Evolutionary conservation across 2,888 invertebrate genomes (phyloP), one percentile per base, ranked within the genome.

Genomic region (Tineola bisselliella): DNA sequence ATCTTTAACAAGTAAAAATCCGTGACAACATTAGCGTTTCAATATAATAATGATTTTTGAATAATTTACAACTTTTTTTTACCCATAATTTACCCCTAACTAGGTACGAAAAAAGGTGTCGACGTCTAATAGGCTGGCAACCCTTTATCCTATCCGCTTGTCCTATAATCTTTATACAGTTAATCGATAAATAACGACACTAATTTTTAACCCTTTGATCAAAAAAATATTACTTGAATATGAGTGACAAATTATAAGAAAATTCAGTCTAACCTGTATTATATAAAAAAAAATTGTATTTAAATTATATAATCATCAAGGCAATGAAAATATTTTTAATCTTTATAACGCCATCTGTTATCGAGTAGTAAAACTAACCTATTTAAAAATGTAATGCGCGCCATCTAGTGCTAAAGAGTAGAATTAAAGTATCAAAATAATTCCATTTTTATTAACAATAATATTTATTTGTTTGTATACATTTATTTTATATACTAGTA

Each of bases 401-500:
- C 48, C 48, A 48, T 48, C 48, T 48, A n/a, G 3, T 10, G 38
- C 2, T 38, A n/a, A 38, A n/a, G 3, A 38, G 38, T 10, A n/a
- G 3, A 38, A 38, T 12, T 10, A 38, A 38, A 38, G 10, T 12
- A 38, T 38, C 3, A 38, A 38, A 1, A 38, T n/a, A 38, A 38
- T 10, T 38, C 10, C 3, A 38, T 38, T 31, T 8, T 38, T 38
- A 62, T 44, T 10, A 38, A 38, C 10, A 10, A 12, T 38, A 38
- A 12, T 38, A 38, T 38, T 38, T 6, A 38, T 38, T 38, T 38
- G 3, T 2, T 38, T 38, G 10, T 12, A 38, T 10, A 6, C 6
- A 25, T 25, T 4, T 25, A 6, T 25, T 25, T 25, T 25, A 61
- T 58, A n/a, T 38, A 10, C 61, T 59, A 64, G 62, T 81, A 86